These are phyloP conservation scores for Pangasius krempfi DNA, from an alignment of 2,797 vertebrate genomes.

Conservation along the genomic window DNA sequence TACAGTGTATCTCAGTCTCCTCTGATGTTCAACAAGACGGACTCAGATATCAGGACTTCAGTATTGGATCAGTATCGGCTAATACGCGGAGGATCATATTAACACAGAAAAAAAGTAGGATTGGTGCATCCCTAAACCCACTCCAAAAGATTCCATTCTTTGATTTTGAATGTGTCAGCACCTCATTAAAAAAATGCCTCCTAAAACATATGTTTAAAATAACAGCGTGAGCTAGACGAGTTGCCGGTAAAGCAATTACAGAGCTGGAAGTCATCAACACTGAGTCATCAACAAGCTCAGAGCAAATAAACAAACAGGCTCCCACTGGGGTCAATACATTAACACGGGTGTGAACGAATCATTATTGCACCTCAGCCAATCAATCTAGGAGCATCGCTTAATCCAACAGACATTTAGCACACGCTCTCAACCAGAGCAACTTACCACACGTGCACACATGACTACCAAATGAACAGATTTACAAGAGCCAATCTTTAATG, in stretches of 20 bases:
- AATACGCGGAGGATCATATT: neutral
- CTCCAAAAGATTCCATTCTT: neutral
- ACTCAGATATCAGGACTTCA: neutral
- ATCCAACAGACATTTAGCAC: neutral
- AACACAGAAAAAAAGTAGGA: neutral
- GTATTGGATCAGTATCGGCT: neutral
- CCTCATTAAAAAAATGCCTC: neutral
- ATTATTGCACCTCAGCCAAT: neutral
- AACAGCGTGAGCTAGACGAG: conserved; percentile 29
- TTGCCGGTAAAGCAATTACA: conserved; percentile 66
- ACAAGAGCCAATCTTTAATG: neutral
- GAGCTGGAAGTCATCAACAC: conserved; percentile 44
- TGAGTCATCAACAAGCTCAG: conserved; percentile 44
- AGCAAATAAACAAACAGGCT: conserved; percentile 42
- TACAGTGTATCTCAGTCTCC: neutral
- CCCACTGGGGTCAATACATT: conserved; percentile 3
- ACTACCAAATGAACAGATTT: neutral
- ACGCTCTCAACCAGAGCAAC: neutral
- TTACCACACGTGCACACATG: neutral
- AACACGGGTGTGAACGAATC: conserved; percentile 17
- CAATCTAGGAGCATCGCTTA: neutral
- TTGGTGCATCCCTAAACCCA: neutral
- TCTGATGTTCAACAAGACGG: neutral
- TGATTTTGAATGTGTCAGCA: neutral
- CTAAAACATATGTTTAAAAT: neutral